Percentiles rank a stretch among this genome's conserved stretches.
phyloP scores from a whole-genome alignment of 2,888 invertebrate genomes.

The Trachelus stipa region DNA sequence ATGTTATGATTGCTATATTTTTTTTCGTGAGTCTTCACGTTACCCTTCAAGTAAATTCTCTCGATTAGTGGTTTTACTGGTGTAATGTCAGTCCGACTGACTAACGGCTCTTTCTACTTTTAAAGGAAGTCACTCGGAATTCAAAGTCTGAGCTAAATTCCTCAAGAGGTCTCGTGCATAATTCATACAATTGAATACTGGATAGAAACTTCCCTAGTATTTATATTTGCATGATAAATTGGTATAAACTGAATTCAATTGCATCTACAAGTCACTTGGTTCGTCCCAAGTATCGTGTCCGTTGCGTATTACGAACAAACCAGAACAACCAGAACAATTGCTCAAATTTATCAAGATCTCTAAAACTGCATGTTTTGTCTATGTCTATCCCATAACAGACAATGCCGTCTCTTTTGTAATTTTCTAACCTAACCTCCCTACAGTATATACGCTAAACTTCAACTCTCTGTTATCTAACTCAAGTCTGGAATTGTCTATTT shows the following conservation, averaged over 20 bases:
- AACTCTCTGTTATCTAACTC: neutral
- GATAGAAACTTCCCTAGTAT: neutral
- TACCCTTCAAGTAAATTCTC: neutral
- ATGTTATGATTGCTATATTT: neutral
- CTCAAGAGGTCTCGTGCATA: neutral
- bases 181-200: neutral
- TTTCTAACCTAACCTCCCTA: neutral
- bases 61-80: neutral
- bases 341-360: no score
- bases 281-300: neutral
- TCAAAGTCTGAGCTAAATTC: neutral
- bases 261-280: neutral
- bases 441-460: neutral
- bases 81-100: neutral
- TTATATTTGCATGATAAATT: neutral
- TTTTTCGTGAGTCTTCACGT: neutral
- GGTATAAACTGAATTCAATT: neutral
- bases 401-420: neutral
- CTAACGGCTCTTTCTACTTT: neutral
- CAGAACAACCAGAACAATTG: no score
- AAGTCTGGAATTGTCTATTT: neutral
- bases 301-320: neutral
- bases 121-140: neutral
- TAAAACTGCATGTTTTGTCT: no score
- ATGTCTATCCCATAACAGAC: neutral